Conservation (phyloP, 2,113 vertebrate genomes). For the Emydocephalus ijimae region DNA sequence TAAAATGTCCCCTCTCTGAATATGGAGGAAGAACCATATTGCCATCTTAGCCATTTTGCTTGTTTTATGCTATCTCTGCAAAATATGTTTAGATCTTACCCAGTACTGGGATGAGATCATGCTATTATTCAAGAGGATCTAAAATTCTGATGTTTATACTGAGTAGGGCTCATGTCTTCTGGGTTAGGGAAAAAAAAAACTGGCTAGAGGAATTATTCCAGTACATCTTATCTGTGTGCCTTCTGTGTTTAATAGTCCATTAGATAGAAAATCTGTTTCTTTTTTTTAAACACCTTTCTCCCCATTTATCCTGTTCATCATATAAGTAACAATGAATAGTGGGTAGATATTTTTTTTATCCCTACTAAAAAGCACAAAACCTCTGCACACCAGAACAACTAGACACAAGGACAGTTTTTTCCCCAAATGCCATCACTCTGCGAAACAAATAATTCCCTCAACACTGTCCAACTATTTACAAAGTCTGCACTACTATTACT, state of each 20-base stretch:
- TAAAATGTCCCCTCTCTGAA: not conserved
- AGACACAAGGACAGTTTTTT: too few relatives aligned
- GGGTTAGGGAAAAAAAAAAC: not conserved
- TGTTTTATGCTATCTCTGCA: not conserved
- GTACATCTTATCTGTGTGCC: not conserved
- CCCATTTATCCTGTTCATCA: not conserved
- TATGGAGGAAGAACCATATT: not conserved
- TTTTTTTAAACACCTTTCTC: not conserved
- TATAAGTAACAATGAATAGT: not conserved
- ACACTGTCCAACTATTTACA: too few relatives aligned
- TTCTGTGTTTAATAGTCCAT: not conserved
- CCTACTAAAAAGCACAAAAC: not conserved
- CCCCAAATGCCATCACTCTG: too few relatives aligned
- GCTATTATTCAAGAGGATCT: not conserved
- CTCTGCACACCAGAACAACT: not conserved
- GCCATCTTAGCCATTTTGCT: not conserved
- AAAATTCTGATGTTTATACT: not conserved
- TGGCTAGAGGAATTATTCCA: not conserved
- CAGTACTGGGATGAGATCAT: not conserved
- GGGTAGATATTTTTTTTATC: not conserved
- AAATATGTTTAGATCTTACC: not conserved
- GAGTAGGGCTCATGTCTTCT: not conserved
- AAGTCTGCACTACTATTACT: too few relatives aligned
- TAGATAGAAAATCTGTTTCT: not conserved
- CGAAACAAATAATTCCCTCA: too few relatives aligned